phyloP scores from a whole-genome alignment of 2,113 vertebrate genomes.

The Xenopus borealis region DNA sequence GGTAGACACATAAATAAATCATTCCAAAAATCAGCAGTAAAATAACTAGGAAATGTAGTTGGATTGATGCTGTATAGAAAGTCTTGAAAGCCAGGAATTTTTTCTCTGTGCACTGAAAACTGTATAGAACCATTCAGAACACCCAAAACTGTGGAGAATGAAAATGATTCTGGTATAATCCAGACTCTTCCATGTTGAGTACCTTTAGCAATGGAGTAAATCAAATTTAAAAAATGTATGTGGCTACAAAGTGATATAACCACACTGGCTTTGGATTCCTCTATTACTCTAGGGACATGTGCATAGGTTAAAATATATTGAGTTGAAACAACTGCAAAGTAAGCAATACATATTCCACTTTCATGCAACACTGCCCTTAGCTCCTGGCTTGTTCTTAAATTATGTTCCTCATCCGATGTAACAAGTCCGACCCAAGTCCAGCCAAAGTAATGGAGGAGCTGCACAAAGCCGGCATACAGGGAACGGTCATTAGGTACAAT shows the following conservation, averaged over 20 bases:
- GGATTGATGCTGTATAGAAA: slow-evolving; percentile 2
- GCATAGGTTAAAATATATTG: neutral
- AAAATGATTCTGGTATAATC: slow-evolving; percentile 8
- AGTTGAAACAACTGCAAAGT: slow-evolving; percentile 4
- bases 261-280: slow-evolving; percentile 14
- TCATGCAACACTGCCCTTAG: neutral
- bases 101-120: slow-evolving; percentile 22
- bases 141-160: neutral
- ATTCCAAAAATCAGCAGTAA: neutral
- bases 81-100: slow-evolving; percentile 25
- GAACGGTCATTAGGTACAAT: slow-evolving; percentile 8
- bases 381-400: neutral
- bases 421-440: slow-evolving; percentile 37
- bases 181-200: slow-evolving; percentile 9
- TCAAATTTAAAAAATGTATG: neutral
- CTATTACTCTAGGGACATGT: neutral
- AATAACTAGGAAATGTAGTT: neutral
- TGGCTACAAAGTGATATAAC: neutral
- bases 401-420: slow-evolving; percentile 20
- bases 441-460: slow-evolving; percentile 22
- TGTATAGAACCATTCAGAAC: slow-evolving; percentile 14
- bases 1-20: neutral
- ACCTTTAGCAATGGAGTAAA: neutral
- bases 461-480: slow-evolving; percentile 11
- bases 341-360: slow-evolving; percentile 24